Evolutionary conservation across 2,797 vertebrate genomes (phyloP).

Genomic region (Xenentodon cancila): DNA sequence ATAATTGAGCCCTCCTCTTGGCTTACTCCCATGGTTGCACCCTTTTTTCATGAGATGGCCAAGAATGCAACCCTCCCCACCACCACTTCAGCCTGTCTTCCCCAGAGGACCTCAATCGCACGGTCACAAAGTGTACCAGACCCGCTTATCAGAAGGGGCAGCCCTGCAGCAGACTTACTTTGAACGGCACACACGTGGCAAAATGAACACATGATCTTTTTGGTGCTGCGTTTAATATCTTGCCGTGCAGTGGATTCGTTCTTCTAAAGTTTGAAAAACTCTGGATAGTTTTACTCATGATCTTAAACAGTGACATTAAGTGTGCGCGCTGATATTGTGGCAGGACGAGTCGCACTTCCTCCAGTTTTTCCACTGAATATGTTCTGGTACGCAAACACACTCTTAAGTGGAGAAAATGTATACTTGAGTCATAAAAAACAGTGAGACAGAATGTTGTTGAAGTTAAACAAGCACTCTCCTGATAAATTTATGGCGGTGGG

Average conservation of each 20-base stretch:
- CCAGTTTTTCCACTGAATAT: background rate
- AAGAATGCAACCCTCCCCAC: constrained; percentile 84
- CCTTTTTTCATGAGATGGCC: constrained; percentile 84
- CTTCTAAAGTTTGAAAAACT: background rate
- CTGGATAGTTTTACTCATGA: background rate
- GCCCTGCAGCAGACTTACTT: constrained; percentile 67
- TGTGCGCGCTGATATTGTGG: constrained; percentile 5
- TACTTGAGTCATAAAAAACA: background rate
- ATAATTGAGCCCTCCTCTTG: constrained; percentile 85
- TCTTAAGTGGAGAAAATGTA: constrained; percentile 1
- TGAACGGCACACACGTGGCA: constrained; percentile 58
- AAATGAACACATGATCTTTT: background rate
- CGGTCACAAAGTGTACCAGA: constrained; percentile 81
- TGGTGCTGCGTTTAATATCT: background rate
- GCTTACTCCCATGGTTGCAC: constrained; percentile 84
- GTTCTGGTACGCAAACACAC: background rate
- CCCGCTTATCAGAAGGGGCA: constrained; percentile 81
- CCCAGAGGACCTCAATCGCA: constrained; percentile 81
- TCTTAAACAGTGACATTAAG: background rate
- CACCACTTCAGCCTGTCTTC: constrained; percentile 76
- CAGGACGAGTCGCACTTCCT: background rate
- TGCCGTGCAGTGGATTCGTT: background rate
- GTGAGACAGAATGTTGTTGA: constrained; percentile 10
- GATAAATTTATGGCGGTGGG: too few relatives aligned
- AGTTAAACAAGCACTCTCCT: constrained; percentile 19